Evolutionary conservation across 2,888 invertebrate species (phyloP), one percentile per base, ranked within the genome.

Genomic region (Oscheius sp.): DNA sequence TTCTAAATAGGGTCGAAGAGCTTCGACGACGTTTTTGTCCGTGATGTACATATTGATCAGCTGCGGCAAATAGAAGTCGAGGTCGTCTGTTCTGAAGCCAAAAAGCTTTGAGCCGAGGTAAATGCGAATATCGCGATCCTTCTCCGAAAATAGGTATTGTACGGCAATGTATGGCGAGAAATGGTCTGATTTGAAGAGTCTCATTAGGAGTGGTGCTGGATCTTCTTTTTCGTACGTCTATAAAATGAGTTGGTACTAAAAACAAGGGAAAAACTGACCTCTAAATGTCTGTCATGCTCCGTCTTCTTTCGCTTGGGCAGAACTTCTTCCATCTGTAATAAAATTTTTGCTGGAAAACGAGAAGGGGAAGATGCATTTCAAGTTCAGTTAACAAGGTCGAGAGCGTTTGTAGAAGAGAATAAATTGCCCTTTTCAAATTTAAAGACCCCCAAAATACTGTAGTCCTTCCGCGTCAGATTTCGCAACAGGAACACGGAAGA

Each of bases 141-240:
- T 97, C 55, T 97, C 96, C 90, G 96, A 96, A 91, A 96, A 97
- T 76, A 99, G 92, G 92, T 99, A 99, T 90, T 95, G 95, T 89
- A 99, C 95, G 80, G 98, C 98, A 93, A 98, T 96, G 84, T 96
- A 94, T 93, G 98, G 96, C 90, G 97, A 96, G 91, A 99, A 96
- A 87, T 96, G 93, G 91, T 95, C 96, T 87, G 97, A 96, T 91
- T 99, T 96, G 90, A 99, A 96, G 89, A 99, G 92, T 88, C 99
- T 92, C 85, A 96, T 92, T 77, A 95, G 91, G 90, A 91, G 91
- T 11, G 92, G 91, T 79, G 88, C 84, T 66, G 88, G 75, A 21
- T 79, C 80, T 35, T 70, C 58, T 21, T 66, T 37, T 13, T 76
- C 76, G 21, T 71, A 32, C n/a, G 53, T 74, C 74, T 74, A 35